Evolutionary conservation across 2,797 vertebrate genomes (phyloP).

Genomic region (Pantherophis alleghaniensis): DNA sequence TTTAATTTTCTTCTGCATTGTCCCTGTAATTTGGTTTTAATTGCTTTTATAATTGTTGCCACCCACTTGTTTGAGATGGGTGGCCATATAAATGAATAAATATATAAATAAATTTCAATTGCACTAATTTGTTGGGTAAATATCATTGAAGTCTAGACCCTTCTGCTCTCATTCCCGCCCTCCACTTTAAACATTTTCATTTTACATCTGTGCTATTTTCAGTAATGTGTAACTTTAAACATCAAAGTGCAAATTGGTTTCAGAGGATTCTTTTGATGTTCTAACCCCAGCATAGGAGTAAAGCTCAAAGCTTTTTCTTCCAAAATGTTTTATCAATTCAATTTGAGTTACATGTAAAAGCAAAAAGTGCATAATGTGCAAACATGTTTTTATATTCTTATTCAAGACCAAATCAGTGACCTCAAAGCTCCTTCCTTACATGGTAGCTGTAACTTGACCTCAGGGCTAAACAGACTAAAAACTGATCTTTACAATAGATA

Average conservation of each 20-base stretch:
- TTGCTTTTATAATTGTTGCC: neutral
- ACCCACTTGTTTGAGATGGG: neutral
- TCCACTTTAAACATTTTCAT: constrained; percentile 50
- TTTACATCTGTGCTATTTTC: constrained; percentile 57
- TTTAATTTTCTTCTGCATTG: neutral
- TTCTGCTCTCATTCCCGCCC: neutral
- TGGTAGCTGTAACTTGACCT: constrained; percentile 3
- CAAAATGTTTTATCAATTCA: constrained; percentile 65
- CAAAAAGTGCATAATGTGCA: constrained; percentile 59
- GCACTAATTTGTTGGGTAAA: constrained; percentile 14
- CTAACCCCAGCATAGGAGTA: constrained; percentile 49
- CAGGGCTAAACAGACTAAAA: neutral
- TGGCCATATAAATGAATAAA: neutral
- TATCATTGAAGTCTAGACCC: neutral
- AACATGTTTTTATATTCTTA: constrained; percentile 34
- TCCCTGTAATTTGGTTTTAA: neutral
- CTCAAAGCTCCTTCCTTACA: constrained; percentile 32
- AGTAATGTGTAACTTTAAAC: constrained; percentile 60
- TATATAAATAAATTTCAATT: neutral
- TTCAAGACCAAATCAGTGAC: constrained; percentile 53
- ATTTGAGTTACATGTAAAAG: constrained; percentile 59
- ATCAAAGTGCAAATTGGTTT: constrained; percentile 66
- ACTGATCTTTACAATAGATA: neutral
- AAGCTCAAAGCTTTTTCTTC: constrained; percentile 58
- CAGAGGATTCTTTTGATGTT: constrained; percentile 66